These are phyloP conservation scores for Trichonephila clavipes DNA, from an alignment of 1,140 invertebrate species.

Conservation along the genomic window DNA sequence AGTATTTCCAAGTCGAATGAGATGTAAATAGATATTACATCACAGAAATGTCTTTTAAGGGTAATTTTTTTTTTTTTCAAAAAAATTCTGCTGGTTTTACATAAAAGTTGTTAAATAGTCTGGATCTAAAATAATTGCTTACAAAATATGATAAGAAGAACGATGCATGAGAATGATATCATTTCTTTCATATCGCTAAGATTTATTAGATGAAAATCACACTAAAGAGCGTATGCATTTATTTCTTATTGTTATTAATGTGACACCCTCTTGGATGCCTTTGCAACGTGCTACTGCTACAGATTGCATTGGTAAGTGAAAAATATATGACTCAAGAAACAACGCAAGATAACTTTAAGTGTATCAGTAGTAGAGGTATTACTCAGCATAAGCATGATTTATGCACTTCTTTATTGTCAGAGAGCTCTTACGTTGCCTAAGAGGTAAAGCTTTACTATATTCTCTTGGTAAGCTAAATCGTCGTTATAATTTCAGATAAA, in stretches of 20 bases:
- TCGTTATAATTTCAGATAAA: neutral
- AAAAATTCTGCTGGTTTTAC: no score
- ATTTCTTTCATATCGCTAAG: neutral
- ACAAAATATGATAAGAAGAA: neutral
- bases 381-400: neutral
- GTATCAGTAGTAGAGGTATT: neutral
- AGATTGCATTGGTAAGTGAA: slow-evolving; percentile 18
- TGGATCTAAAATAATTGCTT: neutral
- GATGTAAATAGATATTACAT: no score
- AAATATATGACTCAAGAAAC: slow-evolving; percentile 18
- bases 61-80: no score
- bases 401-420: neutral
- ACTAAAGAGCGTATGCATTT: slow-evolving; percentile 6
- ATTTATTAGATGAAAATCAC: neutral
- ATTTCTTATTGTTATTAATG: slow-evolving; percentile 30
- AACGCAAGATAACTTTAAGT: neutral
- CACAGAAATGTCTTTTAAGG: no score
- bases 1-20: no score
- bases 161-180: neutral
- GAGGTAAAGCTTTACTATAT: neutral
- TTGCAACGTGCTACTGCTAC: neutral
- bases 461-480: neutral
- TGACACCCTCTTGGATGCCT: neutral
- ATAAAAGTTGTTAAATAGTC: no score
- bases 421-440: neutral